Conservation (phyloP, 2,888 invertebrate genomes). For the Belgica antarctica region DNA sequence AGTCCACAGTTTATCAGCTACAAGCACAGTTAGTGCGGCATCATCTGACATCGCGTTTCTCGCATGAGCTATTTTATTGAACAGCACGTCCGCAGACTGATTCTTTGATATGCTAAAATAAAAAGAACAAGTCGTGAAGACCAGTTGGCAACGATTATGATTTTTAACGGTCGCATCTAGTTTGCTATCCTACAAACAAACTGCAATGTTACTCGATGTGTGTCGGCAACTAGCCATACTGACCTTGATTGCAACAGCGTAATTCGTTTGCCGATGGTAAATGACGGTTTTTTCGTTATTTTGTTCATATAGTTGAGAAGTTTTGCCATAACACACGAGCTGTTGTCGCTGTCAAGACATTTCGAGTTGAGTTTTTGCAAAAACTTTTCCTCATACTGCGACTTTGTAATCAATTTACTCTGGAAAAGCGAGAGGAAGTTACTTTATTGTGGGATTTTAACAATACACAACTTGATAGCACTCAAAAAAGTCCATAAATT, state of each 20-base stretch:
- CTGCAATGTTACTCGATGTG: conserved; percentile 21
- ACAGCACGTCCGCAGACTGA: conserved; percentile 25
- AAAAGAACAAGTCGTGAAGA: neutral
- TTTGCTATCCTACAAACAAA: no score
- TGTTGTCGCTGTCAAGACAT: conserved; percentile 73
- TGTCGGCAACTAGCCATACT: conserved; percentile 44
- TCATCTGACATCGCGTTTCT: conserved; percentile 57
- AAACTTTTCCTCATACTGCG: conserved; percentile 65
- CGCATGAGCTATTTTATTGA: conserved; percentile 19
- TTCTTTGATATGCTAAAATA: conserved; percentile 39
- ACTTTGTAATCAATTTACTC: no score
- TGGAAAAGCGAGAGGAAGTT: no score
- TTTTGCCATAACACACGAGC: conserved; percentile 79
- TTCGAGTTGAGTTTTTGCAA: conserved; percentile 73
- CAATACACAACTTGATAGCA: no score
- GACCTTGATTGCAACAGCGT: conserved; percentile 72
- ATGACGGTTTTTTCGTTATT: conserved; percentile 73
- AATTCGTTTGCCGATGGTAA: conserved; percentile 73
- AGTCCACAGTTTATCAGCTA: conserved; percentile 72
- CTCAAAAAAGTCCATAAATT: no score
- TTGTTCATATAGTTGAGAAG: conserved; percentile 78
- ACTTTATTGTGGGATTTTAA: no score
- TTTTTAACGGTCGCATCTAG: conserved; percentile 16
- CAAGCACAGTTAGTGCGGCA: conserved; percentile 63
- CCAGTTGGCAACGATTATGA: conserved; percentile 7